These are phyloP conservation scores for Phalloptychus januarius DNA, from an alignment of 2,797 vertebrate species.

Conservation along the genomic window DNA sequence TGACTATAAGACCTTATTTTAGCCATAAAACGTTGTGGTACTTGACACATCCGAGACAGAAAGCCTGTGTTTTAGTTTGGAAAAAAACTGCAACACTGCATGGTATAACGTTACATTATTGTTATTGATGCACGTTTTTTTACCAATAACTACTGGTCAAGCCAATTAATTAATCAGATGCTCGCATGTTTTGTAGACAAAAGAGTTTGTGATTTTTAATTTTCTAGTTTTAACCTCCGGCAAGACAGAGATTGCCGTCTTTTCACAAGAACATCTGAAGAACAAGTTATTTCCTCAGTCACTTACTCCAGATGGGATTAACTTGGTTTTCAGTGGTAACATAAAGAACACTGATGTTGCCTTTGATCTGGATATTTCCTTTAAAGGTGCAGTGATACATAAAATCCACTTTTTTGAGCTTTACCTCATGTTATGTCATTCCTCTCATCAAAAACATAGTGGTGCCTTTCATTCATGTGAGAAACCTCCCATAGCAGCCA, in stretches of 20 bases:
- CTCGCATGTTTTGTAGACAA: background rate
- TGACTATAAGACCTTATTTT: conserved; percentile 34
- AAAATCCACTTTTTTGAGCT: no score
- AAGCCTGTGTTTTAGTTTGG: background rate
- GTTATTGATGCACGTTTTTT: background rate
- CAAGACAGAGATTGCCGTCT: background rate
- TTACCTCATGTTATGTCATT: no score
- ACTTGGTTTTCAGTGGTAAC: background rate
- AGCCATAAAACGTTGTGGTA: conserved; percentile 34
- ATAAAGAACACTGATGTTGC: background rate
- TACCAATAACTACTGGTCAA: background rate
- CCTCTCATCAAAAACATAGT: no score
- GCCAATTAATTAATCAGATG: background rate
- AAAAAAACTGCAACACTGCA: background rate
- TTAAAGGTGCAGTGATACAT: background rate
- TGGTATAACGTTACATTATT: background rate
- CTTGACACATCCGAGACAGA: background rate
- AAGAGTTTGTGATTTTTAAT: background rate
- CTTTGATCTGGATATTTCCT: background rate
- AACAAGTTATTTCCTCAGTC: background rate
- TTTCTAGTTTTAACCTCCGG: background rate
- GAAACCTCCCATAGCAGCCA: no score
- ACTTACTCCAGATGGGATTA: background rate
- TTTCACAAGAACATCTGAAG: background rate
- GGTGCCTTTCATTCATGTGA: no score